Conservation (phyloP, 2,113 vertebrate species). For the Rhea americana region DNA sequence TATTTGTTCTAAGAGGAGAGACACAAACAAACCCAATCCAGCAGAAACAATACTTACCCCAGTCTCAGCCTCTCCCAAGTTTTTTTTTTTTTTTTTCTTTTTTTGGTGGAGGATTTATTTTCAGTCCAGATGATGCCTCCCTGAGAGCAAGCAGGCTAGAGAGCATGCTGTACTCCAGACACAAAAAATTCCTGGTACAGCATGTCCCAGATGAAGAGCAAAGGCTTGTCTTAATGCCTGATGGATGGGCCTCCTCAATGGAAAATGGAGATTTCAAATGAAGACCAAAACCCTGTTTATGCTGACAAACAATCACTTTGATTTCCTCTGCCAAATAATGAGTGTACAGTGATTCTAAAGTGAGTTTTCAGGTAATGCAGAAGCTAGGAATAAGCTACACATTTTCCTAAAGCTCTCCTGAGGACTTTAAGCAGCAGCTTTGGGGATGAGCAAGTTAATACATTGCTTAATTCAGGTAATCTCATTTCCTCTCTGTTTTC, state of each 20-base stretch:
- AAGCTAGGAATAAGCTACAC: neutral
- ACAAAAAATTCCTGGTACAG: neutral
- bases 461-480: neutral
- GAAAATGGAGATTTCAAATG: neutral
- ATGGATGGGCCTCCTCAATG: fast-evolving
- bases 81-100: no score
- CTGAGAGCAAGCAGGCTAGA: neutral
- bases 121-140: neutral
- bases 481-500: neutral
- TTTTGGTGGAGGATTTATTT: neutral
- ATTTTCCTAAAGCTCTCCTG: neutral
- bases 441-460: neutral
- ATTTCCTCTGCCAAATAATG: neutral
- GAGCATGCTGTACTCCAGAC: neutral
- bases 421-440: fast-evolving
- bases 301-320: fast-evolving
- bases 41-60: neutral
- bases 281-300: neutral
- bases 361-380: neutral
- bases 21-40: neutral
- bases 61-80: neutral
- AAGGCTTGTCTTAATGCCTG: neutral
- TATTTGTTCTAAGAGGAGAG: neutral
- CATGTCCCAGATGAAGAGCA: fast-evolving
- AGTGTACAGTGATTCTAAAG: neutral